Conservation (phyloP, 2,113 vertebrate species). For the Macaca fascicularis region DNA sequence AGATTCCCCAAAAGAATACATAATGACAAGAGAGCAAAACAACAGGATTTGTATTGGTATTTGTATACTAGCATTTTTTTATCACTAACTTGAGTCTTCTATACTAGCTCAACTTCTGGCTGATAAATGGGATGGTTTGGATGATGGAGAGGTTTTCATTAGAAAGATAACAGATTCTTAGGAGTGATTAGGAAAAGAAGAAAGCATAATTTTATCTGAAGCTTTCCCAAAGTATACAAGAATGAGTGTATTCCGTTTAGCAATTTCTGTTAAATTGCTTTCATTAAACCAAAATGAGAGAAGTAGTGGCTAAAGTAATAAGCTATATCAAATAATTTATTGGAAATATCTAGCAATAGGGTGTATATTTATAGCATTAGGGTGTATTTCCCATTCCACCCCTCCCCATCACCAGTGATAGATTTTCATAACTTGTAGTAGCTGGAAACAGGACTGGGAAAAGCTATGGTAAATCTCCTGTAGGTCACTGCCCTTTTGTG, state of each 20-base stretch:
- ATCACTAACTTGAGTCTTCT: not conserved
- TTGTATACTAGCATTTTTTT: not conserved
- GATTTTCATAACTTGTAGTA: not conserved
- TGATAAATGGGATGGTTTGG: not conserved
- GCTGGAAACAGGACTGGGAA: conserved; percentile 13
- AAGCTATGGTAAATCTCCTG: not conserved
- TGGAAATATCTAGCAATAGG: not conserved
- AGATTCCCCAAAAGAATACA: not conserved
- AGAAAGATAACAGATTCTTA: not conserved
- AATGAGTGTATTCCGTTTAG: not conserved
- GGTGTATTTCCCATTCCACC: not conserved
- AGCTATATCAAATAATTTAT: not conserved
- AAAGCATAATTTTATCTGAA: not conserved
- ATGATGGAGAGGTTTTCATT: not conserved
- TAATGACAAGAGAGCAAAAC: not conserved
- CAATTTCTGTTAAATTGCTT: conserved; percentile 5
- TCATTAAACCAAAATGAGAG: conserved; percentile 17
- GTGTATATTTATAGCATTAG: not conserved
- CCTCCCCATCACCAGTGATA: not conserved
- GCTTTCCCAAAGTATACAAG: not conserved
- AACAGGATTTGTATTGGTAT: not conserved
- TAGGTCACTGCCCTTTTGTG: conserved; percentile 25
- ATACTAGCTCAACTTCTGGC: not conserved
- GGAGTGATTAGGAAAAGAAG: not conserved
- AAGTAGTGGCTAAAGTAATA: not conserved